Evolutionary conservation across 2,797 vertebrate species (phyloP), one percentile per base, ranked within the genome.

Genomic region (Trachops cirrhosus): DNA sequence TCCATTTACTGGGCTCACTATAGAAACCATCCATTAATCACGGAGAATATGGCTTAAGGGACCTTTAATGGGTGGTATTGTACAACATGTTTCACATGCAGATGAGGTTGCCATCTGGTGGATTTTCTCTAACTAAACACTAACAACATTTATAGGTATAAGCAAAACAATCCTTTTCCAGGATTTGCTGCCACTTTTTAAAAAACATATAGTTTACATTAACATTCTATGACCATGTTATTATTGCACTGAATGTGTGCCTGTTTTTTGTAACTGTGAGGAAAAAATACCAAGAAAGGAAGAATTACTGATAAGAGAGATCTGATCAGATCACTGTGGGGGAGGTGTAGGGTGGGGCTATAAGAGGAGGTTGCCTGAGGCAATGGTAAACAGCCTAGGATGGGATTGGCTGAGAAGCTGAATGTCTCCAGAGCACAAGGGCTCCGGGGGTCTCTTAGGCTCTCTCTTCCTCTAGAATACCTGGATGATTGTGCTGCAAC

Each of bases 31-130:
- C 22, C 75, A 90, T 86, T 80, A 86, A 80, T 94, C 46, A 54
- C 73, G 44, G 86, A 95, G 41, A 59, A 80, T 86, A 21, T 89
- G 71, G 57, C 86, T 95, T 89, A 29, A 64, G 82, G 77, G 64
- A 94, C 44, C 67, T 70, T 24, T 80, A 93, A 91, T 85, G 48
- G 34, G 70, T 94, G 92, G 74, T 46, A 86, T 16, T 94, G 24
- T 18, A 77, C 70, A 88, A 46, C 6, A 34, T 22, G 22, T 50
- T 94, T 96, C 50, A 95, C 52, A 62, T 57, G 70, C 22, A 96
- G 94, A 91, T 97, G 48, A 97, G 94, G 93, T 70, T 97, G 97
- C 97, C 97, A 97, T 93, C 97, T 97, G 91, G 96, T 97, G 96
- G 96, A 93, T 92, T 80, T 91, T 93, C 67, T 96, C 70, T 80